phyloP scores from a whole-genome alignment of 2,113 vertebrate genomes.

The Nesospiza acunhae region DNA sequence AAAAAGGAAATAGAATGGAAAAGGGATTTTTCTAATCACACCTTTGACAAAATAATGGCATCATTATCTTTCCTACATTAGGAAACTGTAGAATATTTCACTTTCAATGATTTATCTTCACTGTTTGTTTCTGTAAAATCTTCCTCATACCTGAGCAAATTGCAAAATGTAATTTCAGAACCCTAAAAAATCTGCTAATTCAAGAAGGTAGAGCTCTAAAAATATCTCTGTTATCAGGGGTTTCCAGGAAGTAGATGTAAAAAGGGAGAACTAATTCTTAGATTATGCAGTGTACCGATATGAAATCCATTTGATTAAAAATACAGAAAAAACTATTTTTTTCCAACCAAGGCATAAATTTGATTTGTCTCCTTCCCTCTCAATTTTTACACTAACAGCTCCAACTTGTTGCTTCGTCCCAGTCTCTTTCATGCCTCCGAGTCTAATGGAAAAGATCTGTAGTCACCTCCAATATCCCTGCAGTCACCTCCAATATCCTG shows the following conservation, averaged over 20 bases:
- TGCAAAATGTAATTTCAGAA: slow-evolving; percentile 21
- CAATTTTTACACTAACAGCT: neutral
- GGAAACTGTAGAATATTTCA: neutral
- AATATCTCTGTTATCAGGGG: slow-evolving; percentile 50
- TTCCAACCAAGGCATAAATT: neutral
- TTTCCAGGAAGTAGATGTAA: slow-evolving; percentile 38
- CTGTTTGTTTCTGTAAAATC: slow-evolving; percentile 2
- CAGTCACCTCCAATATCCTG: neutral
- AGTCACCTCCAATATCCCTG: neutral
- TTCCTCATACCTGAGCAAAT: neutral
- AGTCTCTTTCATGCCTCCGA: neutral
- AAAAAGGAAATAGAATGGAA: slow-evolving; percentile 6
- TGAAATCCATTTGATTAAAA: slow-evolving; percentile 21
- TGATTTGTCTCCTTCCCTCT: neutral
- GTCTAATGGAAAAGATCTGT: neutral
- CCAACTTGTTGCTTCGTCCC: neutral
- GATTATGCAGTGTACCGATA: slow-evolving; percentile 4
- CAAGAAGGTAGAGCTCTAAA: neutral
- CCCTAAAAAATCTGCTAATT: slow-evolving; percentile 15
- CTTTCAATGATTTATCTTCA: neutral
- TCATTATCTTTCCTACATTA: neutral
- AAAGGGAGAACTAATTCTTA: slow-evolving; percentile 47
- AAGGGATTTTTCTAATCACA: slow-evolving; percentile 6
- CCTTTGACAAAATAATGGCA: slow-evolving; percentile 24
- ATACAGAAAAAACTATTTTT: neutral